These are phyloP conservation scores for Oreochromis mossambicus DNA, from an alignment of 2,797 vertebrate species.

Conservation along the genomic window DNA sequence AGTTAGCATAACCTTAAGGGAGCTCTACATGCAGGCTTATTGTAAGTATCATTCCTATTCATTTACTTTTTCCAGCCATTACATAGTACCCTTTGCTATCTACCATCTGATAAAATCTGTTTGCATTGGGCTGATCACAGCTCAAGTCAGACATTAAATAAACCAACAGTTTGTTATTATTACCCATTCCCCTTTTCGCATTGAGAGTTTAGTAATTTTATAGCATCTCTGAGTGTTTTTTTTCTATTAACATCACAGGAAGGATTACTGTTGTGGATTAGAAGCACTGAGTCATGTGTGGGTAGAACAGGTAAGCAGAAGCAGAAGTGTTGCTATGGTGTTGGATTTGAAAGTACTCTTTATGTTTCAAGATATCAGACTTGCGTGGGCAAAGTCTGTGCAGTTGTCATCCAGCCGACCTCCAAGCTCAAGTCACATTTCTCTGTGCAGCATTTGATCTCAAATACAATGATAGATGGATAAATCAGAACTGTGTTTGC, in stretches of 20 bases:
- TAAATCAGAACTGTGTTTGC: slow-evolving; percentile 24
- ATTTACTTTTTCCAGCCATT: slow-evolving; percentile 5
- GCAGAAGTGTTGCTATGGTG: slow-evolving; percentile 69
- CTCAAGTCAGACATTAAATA: slow-evolving; percentile 2
- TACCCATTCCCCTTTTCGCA: not conserved
- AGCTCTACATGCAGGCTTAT: slow-evolving; percentile 49
- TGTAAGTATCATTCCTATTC: slow-evolving; percentile 27
- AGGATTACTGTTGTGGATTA: slow-evolving; percentile 49
- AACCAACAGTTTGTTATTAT: not conserved
- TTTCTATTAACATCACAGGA: slow-evolving; percentile 31
- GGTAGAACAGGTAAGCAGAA: slow-evolving; percentile 61
- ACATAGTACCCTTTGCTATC: slow-evolving; percentile 29
- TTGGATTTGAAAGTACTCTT: slow-evolving; percentile 61
- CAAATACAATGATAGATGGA: slow-evolving; percentile 22
- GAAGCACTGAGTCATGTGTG: slow-evolving; percentile 62
- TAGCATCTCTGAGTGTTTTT: slow-evolving; percentile 11
- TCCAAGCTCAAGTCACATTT: slow-evolving; percentile 43
- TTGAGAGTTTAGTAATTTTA: not conserved
- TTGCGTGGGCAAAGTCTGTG: slow-evolving; percentile 56
- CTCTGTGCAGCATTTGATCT: slow-evolving; percentile 41
- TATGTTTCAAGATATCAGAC: slow-evolving; percentile 64
- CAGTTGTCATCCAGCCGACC: slow-evolving; percentile 56
- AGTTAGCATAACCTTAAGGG: slow-evolving; percentile 33
- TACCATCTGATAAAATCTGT: slow-evolving; percentile 32
- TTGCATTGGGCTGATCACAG: slow-evolving; percentile 27